Conservation (phyloP, 2,797 vertebrate genomes). For the Chromobotia macracanthus region DNA sequence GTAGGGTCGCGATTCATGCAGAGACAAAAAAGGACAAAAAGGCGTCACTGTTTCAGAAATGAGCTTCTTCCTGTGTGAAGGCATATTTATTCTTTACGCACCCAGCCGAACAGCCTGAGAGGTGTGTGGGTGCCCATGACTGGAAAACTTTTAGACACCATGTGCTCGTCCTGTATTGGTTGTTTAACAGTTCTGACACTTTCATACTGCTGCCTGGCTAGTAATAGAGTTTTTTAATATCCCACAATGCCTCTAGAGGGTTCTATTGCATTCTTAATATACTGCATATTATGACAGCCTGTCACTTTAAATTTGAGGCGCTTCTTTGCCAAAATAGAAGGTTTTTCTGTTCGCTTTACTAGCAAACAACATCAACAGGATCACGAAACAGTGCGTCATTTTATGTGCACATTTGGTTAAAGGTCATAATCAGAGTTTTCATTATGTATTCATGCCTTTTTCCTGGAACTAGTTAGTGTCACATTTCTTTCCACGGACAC, state of each 20-base stretch:
- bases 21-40: slow-evolving; percentile 43
- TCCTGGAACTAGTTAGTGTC: slow-evolving; percentile 31
- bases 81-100: slow-evolving; percentile 16
- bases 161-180: slow-evolving; percentile 8
- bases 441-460: slow-evolving; percentile 31
- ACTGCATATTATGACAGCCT: slow-evolving; percentile 2
- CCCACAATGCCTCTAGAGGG: not conserved
- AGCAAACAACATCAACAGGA: not conserved
- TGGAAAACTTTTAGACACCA: slow-evolving; percentile 38
- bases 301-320: slow-evolving; percentile 7
- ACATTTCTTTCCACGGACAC: slow-evolving; percentile 14
- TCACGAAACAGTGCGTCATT: not conserved
- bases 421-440: slow-evolving; percentile 28
- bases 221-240: slow-evolving; percentile 20
- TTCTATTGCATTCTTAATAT: not conserved
- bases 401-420: slow-evolving; percentile 18
- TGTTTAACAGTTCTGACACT: slow-evolving; percentile 20
- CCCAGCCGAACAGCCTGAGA: slow-evolving; percentile 35
- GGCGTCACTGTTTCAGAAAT: slow-evolving; percentile 60
- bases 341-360: not conserved
- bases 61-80: slow-evolving; percentile 49
- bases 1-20: slow-evolving; percentile 55
- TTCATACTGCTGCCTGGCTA: slow-evolving; percentile 9
- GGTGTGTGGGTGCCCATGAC: slow-evolving; percentile 22
- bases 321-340: not conserved